Evolutionary conservation across 2,888 invertebrate species (phyloP), one percentile per base, ranked within the genome.

Genomic region (Chymomyza amoena): DNA sequence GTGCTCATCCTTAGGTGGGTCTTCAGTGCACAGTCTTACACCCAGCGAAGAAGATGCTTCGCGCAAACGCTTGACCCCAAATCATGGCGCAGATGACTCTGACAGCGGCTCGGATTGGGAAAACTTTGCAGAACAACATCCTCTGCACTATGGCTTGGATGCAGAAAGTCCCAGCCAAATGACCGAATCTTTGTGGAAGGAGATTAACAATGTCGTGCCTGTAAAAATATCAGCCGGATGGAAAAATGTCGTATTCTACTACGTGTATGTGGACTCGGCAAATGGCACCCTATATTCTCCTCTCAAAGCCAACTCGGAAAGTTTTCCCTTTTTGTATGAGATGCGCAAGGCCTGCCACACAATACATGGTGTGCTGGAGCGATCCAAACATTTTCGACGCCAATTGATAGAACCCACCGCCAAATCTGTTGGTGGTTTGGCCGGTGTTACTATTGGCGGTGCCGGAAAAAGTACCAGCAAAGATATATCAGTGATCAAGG

Each of bases 401-500:
- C 67, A 71, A 0, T 56, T 76, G 50, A 6, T 68, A 13, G 78
- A 83, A 18, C 73, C 79, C 0, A 10, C 61, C 0, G 9, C 61
- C 15, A 68, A 54, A 7, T 7, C 52, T 2, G 15, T 18, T 54
- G 65, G 59, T 4, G 54, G 68, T 56, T 18, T 10, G 20, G 15
- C 57, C 10, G 28, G 57, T 9, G 39, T 45, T 45, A 25, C 25
- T 25, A 25, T 25, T 25, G 25, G 39, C 54, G 45, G 65, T 15
- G 51, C 61, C 25, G 45, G 60, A 16, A 71, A 66, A n/a, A 60
- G 36, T 16, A 60, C 6, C 16, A 75, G 74, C 54, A 81, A 79
- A 69, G 95, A 95, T 77, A 92, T 96, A 57, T 94, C 96, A 9
- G 95, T 95, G 0, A 95, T 97, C 32, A 96, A 96, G 90, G 98